Evolutionary conservation across 2,797 vertebrate species (phyloP), one percentile per base, ranked within the genome.

Genomic region (Acestrorhynchus altus): DNA sequence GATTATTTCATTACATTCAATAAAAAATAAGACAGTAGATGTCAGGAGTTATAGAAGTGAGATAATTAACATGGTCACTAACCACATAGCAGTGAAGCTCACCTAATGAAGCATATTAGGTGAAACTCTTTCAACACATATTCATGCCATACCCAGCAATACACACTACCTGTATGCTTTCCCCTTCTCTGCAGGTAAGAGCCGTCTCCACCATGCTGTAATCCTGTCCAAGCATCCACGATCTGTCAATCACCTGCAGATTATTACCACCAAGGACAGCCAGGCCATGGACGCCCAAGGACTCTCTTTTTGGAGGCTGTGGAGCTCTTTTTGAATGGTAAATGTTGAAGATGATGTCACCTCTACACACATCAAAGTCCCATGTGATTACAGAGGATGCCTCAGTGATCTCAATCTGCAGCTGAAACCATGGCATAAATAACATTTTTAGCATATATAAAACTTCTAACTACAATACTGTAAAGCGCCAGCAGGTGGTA

Each of bases 311-410:
- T 0, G 77, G 80, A 4, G 92, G 92, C 83, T 96, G 96, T 0
- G 96, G 96, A 0, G 93, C 91, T 75, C 93, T 90, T 84, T 94
- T 97, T 65, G 96, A 98, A 86, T 99, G 97, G 80, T 95, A 98
- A 84, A 99, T 96, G 83, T 95, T 96, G 84, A 98, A 99, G 47
- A 95, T 90, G 2, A 97, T 91, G 77, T 99, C 96, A 0, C 97
- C 97, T 91, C 97, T 98, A 83, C 93, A 96, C 79, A 98, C 95
- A 0, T 98, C 98, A 70, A 99, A 99, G 87, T 99, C 98, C 98
- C 97, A 99, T 0, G 96, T 99, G 90, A 99, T 97, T 81, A 99
- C 97, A 0, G 96, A 96, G 0, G 97, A 94, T 4, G 95, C 93
- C 0, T 99, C 96, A 40, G 94, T 91, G 44, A 99, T 97, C 89